Base-by-base conservation (phyloP, 1,140 invertebrate species). In the Leguminivora glycinivorella region DNA sequence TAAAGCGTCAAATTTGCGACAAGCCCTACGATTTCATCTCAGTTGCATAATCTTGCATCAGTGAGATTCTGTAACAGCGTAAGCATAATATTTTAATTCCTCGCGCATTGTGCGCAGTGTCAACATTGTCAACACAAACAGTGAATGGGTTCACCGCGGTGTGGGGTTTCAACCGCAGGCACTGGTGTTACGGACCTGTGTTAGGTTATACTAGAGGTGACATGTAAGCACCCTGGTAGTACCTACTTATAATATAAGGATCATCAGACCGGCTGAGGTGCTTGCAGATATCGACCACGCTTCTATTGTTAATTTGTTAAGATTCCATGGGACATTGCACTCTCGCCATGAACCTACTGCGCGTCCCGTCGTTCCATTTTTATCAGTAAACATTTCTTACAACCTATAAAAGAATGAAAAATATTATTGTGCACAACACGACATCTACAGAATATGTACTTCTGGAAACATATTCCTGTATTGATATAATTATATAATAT, bases 51-150 rank as follows among this genome's bases (percentile, higher is more conserved):
- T 22, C 25, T 29, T 63, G 58, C 58, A 29, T 17, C 26, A 63
- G n/a, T n/a, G n/a, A 31, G 25, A 63, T 63, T 63, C 58, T 29
- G 58, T 63, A 63, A 63, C 58, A 63, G 26, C 17, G n/a, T 17
- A 63, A 63, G 58, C 25, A 63, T 29, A 63, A 63, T 63, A 63
- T 63, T 63, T 63, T 63, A 63, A 63, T 63, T 63, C 58, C 25
- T 63, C 26, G 58, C 25, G 26, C 56, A 29, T 26, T 58, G 47
- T 52, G 47, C 47, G 56, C 58, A 63, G 14, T 63, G 58, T 63
- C 58, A 63, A 63, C 58, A 63, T 29, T 63, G 58, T 63, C 58
- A 63, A 63, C 58, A 63, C 58, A 63, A 60, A 60, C 56, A 60
- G 24, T 12, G n/a, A 63, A 34, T 31, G 56, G 56, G 56, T 63